phyloP scores from a whole-genome alignment of 53 echinoderm and acorn worm species.

The Stichopus horrens region DNA sequence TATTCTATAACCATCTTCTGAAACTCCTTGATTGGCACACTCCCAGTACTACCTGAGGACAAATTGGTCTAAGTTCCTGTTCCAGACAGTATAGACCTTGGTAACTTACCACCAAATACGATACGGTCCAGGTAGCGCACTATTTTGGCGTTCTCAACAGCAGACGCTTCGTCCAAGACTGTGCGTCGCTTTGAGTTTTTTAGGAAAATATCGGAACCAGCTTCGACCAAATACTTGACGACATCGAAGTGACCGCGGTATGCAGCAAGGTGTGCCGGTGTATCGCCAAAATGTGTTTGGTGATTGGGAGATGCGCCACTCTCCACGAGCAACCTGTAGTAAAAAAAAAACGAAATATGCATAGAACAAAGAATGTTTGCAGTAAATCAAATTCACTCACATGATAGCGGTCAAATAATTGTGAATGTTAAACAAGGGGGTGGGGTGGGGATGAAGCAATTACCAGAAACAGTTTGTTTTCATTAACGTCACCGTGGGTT shows the following conservation, averaged over 20 bases:
- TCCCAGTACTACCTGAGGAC: too few species aligned
- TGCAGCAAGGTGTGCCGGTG: conserved; percentile 85
- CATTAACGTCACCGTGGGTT: not conserved
- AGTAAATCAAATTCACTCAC: too few species aligned
- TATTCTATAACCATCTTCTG: too few species aligned
- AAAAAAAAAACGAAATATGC: not conserved
- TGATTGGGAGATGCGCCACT: conserved; percentile 56
- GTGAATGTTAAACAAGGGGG: too few species aligned
- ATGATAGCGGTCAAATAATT: too few species aligned
- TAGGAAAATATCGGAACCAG: conserved; percentile 57
- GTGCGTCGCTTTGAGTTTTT: conserved; percentile 61
- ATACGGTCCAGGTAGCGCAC: conserved; percentile 55
- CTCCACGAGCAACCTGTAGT: conserved; percentile 65
- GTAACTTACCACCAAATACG: conserved; percentile 30
- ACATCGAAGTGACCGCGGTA: conserved; percentile 66
- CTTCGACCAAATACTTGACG: conserved; percentile 72
- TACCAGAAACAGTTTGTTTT: not conserved
- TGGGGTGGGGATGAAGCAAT: too few species aligned
- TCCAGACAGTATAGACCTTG: too few species aligned
- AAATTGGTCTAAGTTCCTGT: too few species aligned
- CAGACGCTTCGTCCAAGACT: conserved; percentile 59
- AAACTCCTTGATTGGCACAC: too few species aligned
- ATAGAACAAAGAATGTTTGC: not conserved
- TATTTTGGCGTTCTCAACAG: conserved; percentile 47
- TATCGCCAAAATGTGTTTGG: conserved; percentile 90